Evolutionary conservation across 2,113 vertebrate genomes (phyloP), one percentile per base, ranked within the genome.

Genomic region (Rhegmatorhina hoffmannsi): DNA sequence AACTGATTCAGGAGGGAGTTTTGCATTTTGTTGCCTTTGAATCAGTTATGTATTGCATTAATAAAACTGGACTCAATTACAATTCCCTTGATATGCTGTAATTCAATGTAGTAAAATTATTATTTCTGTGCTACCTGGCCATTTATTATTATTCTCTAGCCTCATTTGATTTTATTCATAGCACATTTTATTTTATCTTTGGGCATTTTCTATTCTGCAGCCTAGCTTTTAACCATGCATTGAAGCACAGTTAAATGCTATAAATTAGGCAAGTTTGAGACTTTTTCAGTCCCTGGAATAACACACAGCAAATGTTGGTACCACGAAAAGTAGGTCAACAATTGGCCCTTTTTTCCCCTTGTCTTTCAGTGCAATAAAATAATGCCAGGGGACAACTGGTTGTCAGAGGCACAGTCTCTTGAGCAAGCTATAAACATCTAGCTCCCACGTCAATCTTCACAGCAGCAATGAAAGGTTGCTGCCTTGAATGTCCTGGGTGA

Each of bases 31-130:
- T 92, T 9, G 34, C 52, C 60, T 93, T 75, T 70, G 64, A 70
- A 85, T 75, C 79, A 68, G 72, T 81, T 92, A 92, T 29, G 79
- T 91, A 81, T 81, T 95, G 75, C 56, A 52, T 86, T 95, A 96
- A 90, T 96, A 92, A 94, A 93, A 93, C 73, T 49, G 73, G 92
- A 96, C 88, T 95, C 60, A 72, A 3, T 53, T 66, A 86, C 73
- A 94, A 90, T 87, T 92, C 85, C 73, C 90, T 60, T 79, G 90
- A 36, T 84, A 90, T 9, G 21, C 21, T 68, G 64, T 72, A 90
- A 94, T 81, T 92, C 92, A 72, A 53, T 75, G 53, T 44, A 62
- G 86, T 60, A 52, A 87, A 95, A 84, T 64, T 0, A 88, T 93
- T 66, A 62, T 90, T 93, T 92, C 76, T 84, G 14, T 84, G n/a